Conservation (phyloP, 2,888 invertebrate species). For the Cristatella mucedo region DNA sequence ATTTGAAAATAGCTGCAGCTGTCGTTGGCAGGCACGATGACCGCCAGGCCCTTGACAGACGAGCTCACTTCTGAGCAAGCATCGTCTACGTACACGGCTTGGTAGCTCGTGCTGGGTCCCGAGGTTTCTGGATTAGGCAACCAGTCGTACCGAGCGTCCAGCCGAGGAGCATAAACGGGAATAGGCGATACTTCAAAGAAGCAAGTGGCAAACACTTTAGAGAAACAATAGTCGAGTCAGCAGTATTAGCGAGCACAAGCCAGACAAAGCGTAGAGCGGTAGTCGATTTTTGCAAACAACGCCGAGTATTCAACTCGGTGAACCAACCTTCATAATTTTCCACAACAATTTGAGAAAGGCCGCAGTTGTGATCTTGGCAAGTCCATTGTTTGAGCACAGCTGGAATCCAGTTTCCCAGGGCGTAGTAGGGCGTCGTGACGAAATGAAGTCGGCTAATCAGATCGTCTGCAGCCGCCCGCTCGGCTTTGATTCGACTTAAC, state of each 20-base stretch:
- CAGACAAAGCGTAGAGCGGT: no score
- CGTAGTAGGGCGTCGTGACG: slow-evolving; percentile 15
- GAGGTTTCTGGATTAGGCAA: slow-evolving; percentile 15
- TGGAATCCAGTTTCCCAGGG: slow-evolving; percentile 19
- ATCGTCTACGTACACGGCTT: slow-evolving; percentile 12
- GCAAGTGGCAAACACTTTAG: no score
- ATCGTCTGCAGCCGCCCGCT: no score
- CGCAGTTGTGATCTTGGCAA: slow-evolving; percentile 21
- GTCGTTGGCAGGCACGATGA: slow-evolving; percentile 15
- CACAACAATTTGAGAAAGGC: slow-evolving; percentile 19
- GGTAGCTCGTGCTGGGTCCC: slow-evolving; percentile 15
- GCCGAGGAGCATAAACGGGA: no score
- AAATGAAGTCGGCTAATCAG: slow-evolving; percentile 16
- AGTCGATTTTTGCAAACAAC: no score
- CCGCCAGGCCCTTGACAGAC: slow-evolving; percentile 15
- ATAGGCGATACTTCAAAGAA: no score
- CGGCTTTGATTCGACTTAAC: no score
- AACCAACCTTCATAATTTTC: no score
- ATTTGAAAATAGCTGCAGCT: slow-evolving; percentile 18
- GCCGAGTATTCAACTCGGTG: no score
- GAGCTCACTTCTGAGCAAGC: slow-evolving; percentile 14
- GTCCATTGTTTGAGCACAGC: slow-evolving; percentile 17
- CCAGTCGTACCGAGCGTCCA: slow-evolving; percentile 24
- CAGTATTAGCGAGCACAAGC: no score
- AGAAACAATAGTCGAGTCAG: no score